Evolutionary conservation across 2,797 vertebrate species (phyloP), one percentile per base, ranked within the genome.

Genomic region (Gephyroberyx darwinii): DNA sequence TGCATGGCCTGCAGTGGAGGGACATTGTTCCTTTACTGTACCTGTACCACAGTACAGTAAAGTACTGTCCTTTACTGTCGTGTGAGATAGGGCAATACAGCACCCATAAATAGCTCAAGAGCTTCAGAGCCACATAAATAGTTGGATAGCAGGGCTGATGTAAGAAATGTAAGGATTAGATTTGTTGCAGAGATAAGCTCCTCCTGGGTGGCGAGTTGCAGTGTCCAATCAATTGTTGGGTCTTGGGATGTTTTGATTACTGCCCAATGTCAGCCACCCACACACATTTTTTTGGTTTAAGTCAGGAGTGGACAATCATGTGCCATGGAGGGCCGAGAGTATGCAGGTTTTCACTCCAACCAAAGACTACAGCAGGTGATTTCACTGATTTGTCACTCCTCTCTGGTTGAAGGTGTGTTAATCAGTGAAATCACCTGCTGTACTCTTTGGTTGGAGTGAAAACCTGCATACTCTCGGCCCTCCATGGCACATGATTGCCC

Each of bases 241-340:
- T 51, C 33, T 39, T 60, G 35, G 65, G 33, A 7, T 51, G 37
- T 54, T 80, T 71, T 74, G 45, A 41, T 64, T 12, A 13, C 56
- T 50, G 14, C 13, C 61, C 54, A 61, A 65, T 62, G 61, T 13
- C 31, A 48, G 45, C 57, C n/a, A 63, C n/a, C 7, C n/a, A n/a
- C 47, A 26, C 26, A 26, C 26, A 26, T 26, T 26, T 2, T 26
- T 26, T 26, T 26, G 26, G 26, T 26, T 26, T 12, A 56, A 50
- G 41, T 54, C n/a, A n/a, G n/a, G n/a, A n/a, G n/a, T n/a, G n/a
- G n/a, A n/a, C n/a, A n/a, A n/a, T n/a, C n/a, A n/a, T n/a, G n/a
- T n/a, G n/a, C n/a, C n/a, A n/a, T n/a, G n/a, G n/a, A n/a, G n/a
- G n/a, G n/a, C n/a, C n/a, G n/a, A n/a, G n/a, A n/a, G n/a, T n/a